phyloP scores from a whole-genome alignment of 2,888 invertebrate genomes.

The Cepaea hortensis region DNA sequence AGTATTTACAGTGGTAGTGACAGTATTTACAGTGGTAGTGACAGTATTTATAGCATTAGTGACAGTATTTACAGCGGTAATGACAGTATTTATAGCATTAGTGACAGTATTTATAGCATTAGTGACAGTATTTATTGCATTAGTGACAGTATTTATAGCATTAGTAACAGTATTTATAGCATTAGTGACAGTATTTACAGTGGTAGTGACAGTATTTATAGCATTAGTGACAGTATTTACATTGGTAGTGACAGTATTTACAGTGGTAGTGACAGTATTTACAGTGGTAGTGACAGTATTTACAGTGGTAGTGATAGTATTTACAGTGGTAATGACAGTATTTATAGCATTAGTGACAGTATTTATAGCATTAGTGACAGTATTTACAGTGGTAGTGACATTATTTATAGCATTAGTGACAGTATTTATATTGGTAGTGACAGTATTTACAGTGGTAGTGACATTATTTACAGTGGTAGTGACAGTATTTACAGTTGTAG shows the following conservation, averaged over 20 bases:
- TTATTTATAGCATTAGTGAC: not conserved
- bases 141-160: not conserved
- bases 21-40: not conserved
- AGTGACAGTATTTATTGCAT: not conserved
- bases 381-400: not conserved
- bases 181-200: not conserved
- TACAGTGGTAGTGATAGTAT: not conserved
- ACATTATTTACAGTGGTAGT: not conserved
- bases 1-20: conserved; percentile 1
- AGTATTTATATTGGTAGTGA: not conserved
- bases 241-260: no score
- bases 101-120: not conserved
- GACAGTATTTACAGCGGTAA: not conserved
- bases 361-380: not conserved
- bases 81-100: not conserved
- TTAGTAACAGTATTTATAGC: no score
- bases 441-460: not conserved
- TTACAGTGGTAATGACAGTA: conserved; percentile 4
- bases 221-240: no score
- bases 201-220: no score
- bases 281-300: conserved; percentile 2
- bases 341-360: no score
- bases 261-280: no score
- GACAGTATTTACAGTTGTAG: not conserved
- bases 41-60: not conserved